Conservation (phyloP, 2,888 invertebrate genomes). For the Exocentrus adspersus region DNA sequence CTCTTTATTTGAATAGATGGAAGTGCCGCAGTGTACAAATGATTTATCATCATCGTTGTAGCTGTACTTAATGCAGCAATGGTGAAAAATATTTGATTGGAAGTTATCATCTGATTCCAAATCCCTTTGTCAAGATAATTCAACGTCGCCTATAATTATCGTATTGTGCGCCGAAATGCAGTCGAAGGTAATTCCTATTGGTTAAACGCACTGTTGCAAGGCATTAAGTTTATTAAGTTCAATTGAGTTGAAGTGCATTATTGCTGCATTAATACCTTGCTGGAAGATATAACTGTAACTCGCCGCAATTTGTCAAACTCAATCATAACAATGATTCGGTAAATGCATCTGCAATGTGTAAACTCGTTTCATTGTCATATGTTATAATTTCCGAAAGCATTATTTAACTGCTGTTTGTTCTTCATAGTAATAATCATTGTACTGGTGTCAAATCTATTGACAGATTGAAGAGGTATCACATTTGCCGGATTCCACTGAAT, state of each 20-base stretch:
- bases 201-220: not conserved
- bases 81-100: not conserved
- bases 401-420: not conserved
- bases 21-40: not conserved
- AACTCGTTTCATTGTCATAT: no score
- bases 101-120: not conserved
- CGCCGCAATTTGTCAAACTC: not conserved
- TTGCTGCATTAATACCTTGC: not conserved
- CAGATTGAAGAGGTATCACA: not conserved
- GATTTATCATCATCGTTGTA: conserved; percentile 1
- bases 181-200: not conserved
- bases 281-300: not conserved
- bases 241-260: not conserved
- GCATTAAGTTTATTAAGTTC: not conserved
- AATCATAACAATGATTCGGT: no score
- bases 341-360: no score
- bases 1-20: conserved; percentile 9
- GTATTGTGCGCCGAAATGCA: not conserved
- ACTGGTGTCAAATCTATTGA: no score
- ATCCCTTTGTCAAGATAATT: no score
- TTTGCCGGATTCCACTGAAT: not conserved
- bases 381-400: no score
- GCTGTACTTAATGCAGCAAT: not conserved
- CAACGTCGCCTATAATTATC: no score
- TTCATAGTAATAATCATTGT: no score